Base-by-base conservation (phyloP, 2,797 vertebrate species). In the Cyclopterus lumpus region DNA sequence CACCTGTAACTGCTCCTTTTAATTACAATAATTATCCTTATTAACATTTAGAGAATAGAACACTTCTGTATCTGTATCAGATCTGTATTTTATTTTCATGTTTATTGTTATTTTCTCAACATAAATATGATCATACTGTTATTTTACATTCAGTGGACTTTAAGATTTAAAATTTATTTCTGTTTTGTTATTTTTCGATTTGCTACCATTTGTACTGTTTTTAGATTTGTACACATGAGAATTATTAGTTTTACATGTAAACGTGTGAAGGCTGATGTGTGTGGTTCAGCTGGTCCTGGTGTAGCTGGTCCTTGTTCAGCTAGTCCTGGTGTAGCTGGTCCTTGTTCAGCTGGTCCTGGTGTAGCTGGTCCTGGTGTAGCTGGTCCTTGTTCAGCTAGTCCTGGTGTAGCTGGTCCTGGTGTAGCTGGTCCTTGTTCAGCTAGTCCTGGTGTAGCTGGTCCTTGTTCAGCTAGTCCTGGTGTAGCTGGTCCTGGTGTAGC, bases 121-220 rank as follows among this genome's bases (percentile, higher is more conserved):
- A 34, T 60, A 5, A 67, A 75, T 54, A 67, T 38, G 0, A 58
- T 71, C 44, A 38, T 53, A 24, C 14, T 14, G 22, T 73, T 64
- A 64, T 58, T 66, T 66, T 53, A 24, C 46, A 22, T 38, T 61
- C 34, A 24, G 63, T 51, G 24, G 10, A 18, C 36, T 42, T 67
- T 63, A 6, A 62, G 64, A 83, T 75, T 14, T 65, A 7, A 49
- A 36, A 60, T 18, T 36, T 64, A 28, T 46, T 74, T 75, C 16
- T 49, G 30, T 76, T 75, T 53, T 53, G 55, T 77, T 75, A 44
- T 42, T 58, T 77, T 58, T 77, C 59, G 81, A 71, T 82, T 89
- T 87, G 89, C 65, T 89, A 82, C 81, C 32, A 24, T 89, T 85
- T 87, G 44, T 85, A 87, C 81, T 77, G 71, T 83, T 87, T 85